Conservation (phyloP, 2,797 vertebrate genomes). For the Pseudotriccus pelzelni region DNA sequence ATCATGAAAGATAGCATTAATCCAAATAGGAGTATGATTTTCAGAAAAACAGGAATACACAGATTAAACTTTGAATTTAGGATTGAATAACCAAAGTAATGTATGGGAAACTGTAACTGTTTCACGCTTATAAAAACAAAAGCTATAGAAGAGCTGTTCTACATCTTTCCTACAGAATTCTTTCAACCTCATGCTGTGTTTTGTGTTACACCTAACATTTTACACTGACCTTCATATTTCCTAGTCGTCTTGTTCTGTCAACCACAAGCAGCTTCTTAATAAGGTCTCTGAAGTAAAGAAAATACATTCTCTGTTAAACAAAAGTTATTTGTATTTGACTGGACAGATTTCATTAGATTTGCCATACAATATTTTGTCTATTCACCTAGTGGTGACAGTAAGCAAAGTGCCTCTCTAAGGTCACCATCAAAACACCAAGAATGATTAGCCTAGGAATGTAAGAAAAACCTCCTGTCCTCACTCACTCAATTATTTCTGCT, state of each 20-base stretch:
- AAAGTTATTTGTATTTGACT: background rate
- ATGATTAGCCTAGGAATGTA: background rate
- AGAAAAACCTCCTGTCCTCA: background rate
- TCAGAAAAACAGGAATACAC: background rate
- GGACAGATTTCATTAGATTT: background rate
- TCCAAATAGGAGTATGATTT: background rate
- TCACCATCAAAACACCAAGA: background rate
- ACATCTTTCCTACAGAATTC: background rate
- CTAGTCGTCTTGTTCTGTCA: slow-evolving; percentile 89
- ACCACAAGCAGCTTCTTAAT: slow-evolving; percentile 96
- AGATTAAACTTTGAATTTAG: background rate
- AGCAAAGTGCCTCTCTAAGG: background rate
- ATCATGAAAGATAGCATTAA: background rate
- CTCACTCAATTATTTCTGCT: background rate
- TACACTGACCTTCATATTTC: slow-evolving; percentile 94
- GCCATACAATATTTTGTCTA: background rate
- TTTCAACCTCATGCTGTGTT: background rate
- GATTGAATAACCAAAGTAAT: background rate
- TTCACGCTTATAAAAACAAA: background rate
- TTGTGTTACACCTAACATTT: background rate
- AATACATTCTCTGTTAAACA: background rate
- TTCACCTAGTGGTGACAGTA: background rate
- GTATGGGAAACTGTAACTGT: background rate
- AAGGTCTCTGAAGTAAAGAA: slow-evolving; percentile 84
- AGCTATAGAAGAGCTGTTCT: background rate